A percentile compares a stretch with the other conserved stretches of the same genome.
Conservation (phyloP, 2,888 invertebrate species). For the Melanargia galathea region DNA sequence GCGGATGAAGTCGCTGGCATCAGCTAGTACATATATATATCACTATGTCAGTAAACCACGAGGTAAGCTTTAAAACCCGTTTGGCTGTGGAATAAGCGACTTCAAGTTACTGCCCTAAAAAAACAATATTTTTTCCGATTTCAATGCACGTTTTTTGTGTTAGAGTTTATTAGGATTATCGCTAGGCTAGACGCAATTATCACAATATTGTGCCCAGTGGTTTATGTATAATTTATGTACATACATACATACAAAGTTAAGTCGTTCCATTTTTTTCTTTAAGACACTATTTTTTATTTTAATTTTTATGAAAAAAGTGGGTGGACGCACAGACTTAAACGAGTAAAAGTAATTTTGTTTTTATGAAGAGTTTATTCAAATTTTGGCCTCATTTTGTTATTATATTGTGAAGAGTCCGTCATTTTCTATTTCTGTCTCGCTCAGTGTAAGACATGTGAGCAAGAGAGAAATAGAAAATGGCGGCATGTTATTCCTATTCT, state of each 20-base stretch:
- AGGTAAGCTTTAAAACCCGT: no score
- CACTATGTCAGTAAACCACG: no score
- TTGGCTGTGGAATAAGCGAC: neutral
- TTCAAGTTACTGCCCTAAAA: neutral
- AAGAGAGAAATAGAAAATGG: no score
- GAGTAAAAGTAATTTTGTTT: no score
- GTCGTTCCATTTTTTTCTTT: slow-evolving; percentile 15
- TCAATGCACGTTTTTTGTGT: slow-evolving; percentile 30
- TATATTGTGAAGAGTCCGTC: no score
- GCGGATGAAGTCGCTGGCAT: no score
- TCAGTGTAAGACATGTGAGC: no score
- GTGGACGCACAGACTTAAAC: slow-evolving; percentile 21
- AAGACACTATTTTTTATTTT: slow-evolving; percentile 10
- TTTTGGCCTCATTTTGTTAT: no score
- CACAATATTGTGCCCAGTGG: slow-evolving; percentile 10
- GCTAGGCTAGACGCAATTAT: slow-evolving; percentile 32
- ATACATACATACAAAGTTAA: slow-evolving; percentile 10
- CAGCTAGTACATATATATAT: no score
- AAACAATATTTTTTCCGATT: slow-evolving; percentile 9
- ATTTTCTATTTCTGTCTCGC: no score
- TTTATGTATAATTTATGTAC: slow-evolving; percentile 14
- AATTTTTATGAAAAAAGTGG: neutral
- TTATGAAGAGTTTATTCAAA: no score
- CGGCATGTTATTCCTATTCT: no score
- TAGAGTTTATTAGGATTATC: slow-evolving; percentile 18